A percentile compares a stretch with the other conserved stretches of the same genome.
Conservation (phyloP, 2,888 invertebrate species). For the Diarsia dahlii region DNA sequence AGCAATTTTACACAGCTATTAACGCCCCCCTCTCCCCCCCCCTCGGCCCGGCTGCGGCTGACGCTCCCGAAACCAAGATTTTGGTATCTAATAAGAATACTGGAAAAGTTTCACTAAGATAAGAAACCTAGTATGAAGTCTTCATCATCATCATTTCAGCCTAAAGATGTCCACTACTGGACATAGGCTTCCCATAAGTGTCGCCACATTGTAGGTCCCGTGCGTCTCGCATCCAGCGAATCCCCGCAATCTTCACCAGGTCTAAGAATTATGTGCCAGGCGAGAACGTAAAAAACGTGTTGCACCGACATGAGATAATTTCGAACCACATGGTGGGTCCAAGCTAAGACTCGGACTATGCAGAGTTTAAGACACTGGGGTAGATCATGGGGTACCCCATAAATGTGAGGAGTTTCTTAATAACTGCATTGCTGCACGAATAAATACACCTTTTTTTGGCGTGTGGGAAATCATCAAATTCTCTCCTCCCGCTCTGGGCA, state of each 20-base stretch:
- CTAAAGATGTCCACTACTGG: too few species aligned
- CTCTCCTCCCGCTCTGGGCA: too few species aligned
- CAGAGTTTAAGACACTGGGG: background rate
- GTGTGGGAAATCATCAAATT: too few species aligned
- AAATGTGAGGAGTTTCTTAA: background rate
- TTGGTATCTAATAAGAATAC: background rate
- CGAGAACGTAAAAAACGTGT: too few species aligned
- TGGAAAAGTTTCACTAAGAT: constrained; percentile 5
- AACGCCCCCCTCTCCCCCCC: background rate
- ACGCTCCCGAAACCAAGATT: constrained; percentile 2
- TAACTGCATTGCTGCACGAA: background rate
- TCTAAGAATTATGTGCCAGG: too few species aligned
- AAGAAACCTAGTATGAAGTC: too few species aligned
- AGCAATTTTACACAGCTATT: constrained; percentile 47
- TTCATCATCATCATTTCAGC: too few species aligned
- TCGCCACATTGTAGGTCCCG: too few species aligned
- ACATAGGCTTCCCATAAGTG: too few species aligned
- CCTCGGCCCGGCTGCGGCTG: background rate
- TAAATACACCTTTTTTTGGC: too few species aligned
- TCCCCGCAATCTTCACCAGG: too few species aligned
- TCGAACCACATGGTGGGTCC: background rate
- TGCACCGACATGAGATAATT: background rate
- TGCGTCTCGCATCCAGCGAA: too few species aligned
- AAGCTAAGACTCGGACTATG: background rate
- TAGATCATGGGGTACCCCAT: background rate